Base-by-base conservation (phyloP, 2,888 invertebrate genomes). In the Cancer borealis region DNA sequence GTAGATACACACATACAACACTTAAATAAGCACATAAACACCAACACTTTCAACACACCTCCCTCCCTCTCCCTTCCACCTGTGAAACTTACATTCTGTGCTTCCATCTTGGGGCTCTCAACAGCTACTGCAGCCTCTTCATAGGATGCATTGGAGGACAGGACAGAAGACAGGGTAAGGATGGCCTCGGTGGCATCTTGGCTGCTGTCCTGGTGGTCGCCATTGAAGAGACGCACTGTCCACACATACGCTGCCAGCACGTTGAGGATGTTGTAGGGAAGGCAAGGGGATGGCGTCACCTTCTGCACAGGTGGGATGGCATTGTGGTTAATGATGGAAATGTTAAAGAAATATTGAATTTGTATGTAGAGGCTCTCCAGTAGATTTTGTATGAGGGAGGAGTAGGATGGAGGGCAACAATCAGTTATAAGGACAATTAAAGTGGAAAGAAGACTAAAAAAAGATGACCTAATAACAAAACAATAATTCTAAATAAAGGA, bases 191-290 rank as follows among this genome's bases (percentile, higher is more conserved):
- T 94, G 47, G 94, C 94, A 92, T 94, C 94, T 5, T 87, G 87
- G 66, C 93, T 93, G 66, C 92, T 93, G 39, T 93, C 93, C 66
- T 93, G 91, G 87, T 93, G 93, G 49, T 93, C 93, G n/a, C 95
- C 95, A 79, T 95, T 92, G 92, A 91, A 95, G 26, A 95, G 92
- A 8, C 95, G 60, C 45, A 95, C 94, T 26, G 92, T 95, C 95
- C 95, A 95, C 12, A 92, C 93, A 87, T 95, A 95, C 21, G 93
- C 92, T 45, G 95, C 84, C 88, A 95, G 39, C 46, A 94, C 94
- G 92, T 95, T 95, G 30, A 95, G 87, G 88, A 95, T 92, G 47
- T 95, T 95, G 92, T 92, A 95, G 46, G 95, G 93, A 21, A 95
- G 49, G 54, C 91, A 88, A 0, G 93, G 93, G 3, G 95, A 93